phyloP scores from a whole-genome alignment of 2,113 vertebrate species.

The Corythaixoides concolor region DNA sequence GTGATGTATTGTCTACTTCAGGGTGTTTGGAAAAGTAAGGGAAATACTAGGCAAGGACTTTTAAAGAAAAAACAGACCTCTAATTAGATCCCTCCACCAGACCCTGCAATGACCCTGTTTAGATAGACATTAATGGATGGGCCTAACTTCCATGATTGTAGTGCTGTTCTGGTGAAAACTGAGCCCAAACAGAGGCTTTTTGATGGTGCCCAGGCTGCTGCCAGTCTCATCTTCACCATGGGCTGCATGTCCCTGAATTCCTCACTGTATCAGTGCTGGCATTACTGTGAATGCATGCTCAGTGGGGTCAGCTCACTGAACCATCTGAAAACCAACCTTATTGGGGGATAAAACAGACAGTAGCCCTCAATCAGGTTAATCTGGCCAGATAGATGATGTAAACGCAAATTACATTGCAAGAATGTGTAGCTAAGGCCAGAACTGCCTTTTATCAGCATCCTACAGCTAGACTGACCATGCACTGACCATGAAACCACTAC shows the following conservation, averaged over 20 bases:
- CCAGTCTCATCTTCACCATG: background rate
- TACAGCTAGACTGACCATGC: background rate
- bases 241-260: background rate
- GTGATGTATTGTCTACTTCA: constrained; percentile 70
- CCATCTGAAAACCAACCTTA: background rate
- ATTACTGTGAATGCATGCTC: background rate
- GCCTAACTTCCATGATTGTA: background rate
- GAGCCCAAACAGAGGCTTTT: background rate
- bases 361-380: background rate
- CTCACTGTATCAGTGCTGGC: no score
- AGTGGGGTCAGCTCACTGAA: background rate
- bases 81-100: constrained; percentile 52
- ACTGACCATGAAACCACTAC: background rate
- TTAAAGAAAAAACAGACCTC: constrained; percentile 65
- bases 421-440: background rate
- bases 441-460: background rate
- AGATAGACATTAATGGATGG: constrained; percentile 42
- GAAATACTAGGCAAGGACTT: constrained; percentile 56
- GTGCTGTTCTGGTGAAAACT: background rate
- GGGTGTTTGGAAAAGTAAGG: constrained; percentile 60
- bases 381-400: background rate
- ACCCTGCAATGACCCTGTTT: constrained; percentile 51
- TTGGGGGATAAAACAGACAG: background rate
- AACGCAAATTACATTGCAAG: background rate
- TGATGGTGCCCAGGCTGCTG: background rate